Evolutionary conservation across 2,888 invertebrate genomes (phyloP).

Genomic region (Pyrochroa serraticornis): DNA sequence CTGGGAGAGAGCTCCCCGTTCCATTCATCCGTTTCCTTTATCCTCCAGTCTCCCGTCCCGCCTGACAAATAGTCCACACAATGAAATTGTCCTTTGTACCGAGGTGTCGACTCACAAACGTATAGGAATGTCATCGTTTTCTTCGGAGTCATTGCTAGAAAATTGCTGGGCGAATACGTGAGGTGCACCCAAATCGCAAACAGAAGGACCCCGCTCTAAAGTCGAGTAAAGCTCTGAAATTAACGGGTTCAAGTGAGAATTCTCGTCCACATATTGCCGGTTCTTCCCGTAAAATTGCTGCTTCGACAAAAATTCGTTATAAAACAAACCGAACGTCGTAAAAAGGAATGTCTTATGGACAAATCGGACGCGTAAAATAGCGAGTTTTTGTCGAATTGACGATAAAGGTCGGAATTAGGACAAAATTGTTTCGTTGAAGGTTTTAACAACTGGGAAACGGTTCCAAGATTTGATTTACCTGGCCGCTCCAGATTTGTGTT

Average conservation of each 20-base stretch:
- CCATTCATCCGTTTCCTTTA: constrained; percentile 2
- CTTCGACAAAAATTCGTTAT: too few species aligned
- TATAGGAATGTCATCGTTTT: constrained; percentile 42
- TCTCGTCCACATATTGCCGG: too few species aligned
- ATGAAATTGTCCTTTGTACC: constrained; percentile 46
- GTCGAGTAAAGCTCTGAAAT: too few species aligned
- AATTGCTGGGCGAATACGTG: constrained; percentile 34
- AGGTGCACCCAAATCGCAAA: constrained; percentile 22
- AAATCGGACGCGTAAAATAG: too few species aligned
- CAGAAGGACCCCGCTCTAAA: constrained; percentile 6
- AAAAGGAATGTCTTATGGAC: too few species aligned
- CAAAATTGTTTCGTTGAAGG: too few species aligned
- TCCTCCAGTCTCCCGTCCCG: constrained; percentile 28
- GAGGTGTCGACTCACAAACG: constrained; percentile 47
- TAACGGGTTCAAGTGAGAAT: too few species aligned
- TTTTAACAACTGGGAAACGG: neutral
- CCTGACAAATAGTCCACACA: constrained; percentile 51
- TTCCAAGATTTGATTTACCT: neutral
- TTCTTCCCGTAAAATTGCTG: too few species aligned
- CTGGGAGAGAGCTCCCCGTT: constrained; percentile 40
- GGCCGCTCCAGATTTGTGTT: constrained; percentile 2
- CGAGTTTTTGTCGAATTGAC: too few species aligned
- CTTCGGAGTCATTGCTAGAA: constrained; percentile 41
- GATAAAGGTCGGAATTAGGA: too few species aligned
- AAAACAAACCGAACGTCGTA: too few species aligned